Evolutionary conservation across 2,113 vertebrate species (phyloP).

Genomic region (Pardalotus punctatus): DNA sequence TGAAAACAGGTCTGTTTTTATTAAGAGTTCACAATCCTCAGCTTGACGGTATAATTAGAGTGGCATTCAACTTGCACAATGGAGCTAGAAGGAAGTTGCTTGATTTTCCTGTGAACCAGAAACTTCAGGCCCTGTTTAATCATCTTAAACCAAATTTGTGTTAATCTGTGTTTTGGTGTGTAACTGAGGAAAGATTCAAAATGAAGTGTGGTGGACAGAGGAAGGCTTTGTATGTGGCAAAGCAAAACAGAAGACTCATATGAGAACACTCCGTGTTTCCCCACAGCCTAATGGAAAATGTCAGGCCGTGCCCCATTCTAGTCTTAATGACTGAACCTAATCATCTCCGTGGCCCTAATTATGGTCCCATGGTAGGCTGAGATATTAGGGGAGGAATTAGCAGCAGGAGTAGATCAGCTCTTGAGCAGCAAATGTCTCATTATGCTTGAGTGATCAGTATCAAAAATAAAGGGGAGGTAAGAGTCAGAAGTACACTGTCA

Average conservation of each 20-base stretch:
- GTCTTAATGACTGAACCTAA: not conserved
- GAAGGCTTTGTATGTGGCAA: not conserved
- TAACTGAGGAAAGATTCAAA: not conserved
- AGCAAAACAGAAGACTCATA: not conserved
- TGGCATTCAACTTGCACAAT: not conserved
- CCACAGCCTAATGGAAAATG: not conserved
- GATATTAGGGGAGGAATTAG: not conserved
- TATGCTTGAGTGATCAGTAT: not conserved
- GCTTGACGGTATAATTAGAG: conserved; percentile 45
- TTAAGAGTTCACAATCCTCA: conserved; percentile 39
- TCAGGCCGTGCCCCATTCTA: not conserved
- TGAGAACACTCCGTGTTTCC: not conserved
- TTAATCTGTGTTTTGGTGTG: not conserved
- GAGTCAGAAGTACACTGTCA: not conserved
- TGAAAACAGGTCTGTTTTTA: conserved; percentile 55
- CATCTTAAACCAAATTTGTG: not conserved
- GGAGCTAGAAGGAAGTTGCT: not conserved
- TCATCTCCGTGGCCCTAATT: not conserved
- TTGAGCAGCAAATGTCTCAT: not conserved
- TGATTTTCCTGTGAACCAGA: not conserved
- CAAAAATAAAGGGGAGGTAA: not conserved
- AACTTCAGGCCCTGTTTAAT: not conserved
- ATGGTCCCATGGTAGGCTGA: not conserved
- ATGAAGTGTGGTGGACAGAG: not conserved
- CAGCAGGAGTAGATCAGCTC: not conserved